phyloP scores from a whole-genome alignment of 2,797 vertebrate genomes.

The Sciurus carolinensis region DNA sequence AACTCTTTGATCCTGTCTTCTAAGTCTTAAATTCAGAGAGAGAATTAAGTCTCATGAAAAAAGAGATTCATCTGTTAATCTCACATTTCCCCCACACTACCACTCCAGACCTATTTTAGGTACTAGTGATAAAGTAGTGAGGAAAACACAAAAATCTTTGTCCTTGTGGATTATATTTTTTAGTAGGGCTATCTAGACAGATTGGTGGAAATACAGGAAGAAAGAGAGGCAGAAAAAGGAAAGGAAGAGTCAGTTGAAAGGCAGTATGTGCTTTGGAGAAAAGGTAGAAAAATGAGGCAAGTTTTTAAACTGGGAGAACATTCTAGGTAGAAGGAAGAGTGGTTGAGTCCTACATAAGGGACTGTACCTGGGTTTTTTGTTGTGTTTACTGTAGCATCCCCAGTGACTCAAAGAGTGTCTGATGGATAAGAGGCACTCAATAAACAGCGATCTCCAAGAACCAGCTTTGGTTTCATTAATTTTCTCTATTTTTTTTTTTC shows the following conservation, averaged over 20 bases:
- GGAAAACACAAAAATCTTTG: not conserved
- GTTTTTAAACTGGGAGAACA: not conserved
- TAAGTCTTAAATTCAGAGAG: constrained; percentile 61
- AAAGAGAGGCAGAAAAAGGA: not conserved
- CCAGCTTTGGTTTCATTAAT: constrained; percentile 33
- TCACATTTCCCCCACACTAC: not conserved
- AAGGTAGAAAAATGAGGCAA: constrained; percentile 11
- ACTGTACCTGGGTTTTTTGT: constrained; percentile 62
- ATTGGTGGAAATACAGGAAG: not conserved
- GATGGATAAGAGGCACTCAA: not conserved
- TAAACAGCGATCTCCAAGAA: not conserved
- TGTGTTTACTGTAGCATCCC: not conserved
- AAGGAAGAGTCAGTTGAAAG: not conserved
- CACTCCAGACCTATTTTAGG: constrained; percentile 13
- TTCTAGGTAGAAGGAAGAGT: constrained; percentile 16
- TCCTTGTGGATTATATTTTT: not conserved
- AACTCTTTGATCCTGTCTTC: not conserved
- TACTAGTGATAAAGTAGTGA: not conserved
- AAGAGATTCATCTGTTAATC: constrained; percentile 19
- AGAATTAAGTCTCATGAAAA: not conserved
- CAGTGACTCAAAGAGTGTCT: constrained; percentile 52
- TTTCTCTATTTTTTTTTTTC: not conserved
- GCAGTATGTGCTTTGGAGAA: not conserved
- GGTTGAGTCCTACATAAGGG: not conserved
- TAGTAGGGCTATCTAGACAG: not conserved